Percentiles rank a stretch among this genome's conserved stretches.
Conservation (phyloP, 64 coral and sea anemone genomes). For the Acropora tenuis region DNA sequence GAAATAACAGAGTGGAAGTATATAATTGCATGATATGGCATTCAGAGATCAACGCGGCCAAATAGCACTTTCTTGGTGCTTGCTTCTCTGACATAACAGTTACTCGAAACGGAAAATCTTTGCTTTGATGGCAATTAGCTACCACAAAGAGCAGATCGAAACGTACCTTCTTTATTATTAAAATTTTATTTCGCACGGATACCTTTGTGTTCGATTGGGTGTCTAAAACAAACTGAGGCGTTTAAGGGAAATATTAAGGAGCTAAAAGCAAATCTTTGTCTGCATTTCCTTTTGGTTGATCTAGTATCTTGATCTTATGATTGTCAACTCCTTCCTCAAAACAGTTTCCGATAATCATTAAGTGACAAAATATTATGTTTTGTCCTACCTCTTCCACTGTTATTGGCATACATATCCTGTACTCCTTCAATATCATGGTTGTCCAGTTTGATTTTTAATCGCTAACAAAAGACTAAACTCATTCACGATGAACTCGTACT, state of each 20-base stretch:
- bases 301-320: background rate
- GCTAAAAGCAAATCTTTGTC: background rate
- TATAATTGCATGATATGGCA: background rate
- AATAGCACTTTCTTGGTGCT: no score
- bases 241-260: background rate
- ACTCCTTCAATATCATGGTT: slow-evolving; percentile 91
- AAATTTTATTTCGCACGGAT: background rate
- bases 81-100: background rate
- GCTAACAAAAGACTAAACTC: background rate
- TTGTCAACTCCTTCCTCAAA: background rate
- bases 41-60: background rate
- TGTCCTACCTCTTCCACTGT: slow-evolving; percentile 88
- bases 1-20: background rate
- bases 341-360: background rate
- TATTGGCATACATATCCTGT: slow-evolving; percentile 97
- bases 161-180: background rate
- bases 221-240: background rate
- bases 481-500: no score
- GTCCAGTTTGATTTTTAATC: background rate
- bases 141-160: background rate
- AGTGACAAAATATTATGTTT: background rate
- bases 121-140: background rate
- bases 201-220: background rate
- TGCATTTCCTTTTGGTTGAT: background rate
- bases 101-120: background rate